Conservation (phyloP, 2,888 invertebrate genomes). For the Xestia sexstrigata region DNA sequence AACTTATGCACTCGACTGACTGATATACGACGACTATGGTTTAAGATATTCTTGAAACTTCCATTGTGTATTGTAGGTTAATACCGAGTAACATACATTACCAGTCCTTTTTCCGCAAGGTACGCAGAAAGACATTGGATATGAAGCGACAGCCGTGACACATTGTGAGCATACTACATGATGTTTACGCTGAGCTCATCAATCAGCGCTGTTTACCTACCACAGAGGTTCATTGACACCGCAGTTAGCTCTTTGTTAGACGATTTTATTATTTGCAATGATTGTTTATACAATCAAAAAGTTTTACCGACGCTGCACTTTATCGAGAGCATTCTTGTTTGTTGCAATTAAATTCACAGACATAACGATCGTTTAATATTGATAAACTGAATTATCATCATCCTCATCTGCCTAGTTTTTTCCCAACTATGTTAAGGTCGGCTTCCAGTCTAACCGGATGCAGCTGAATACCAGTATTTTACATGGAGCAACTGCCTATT, state of each 20-base stretch:
- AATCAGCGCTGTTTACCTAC: slow-evolving; percentile 68
- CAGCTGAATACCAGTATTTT: background rate
- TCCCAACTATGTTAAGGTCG: background rate
- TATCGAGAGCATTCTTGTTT: background rate
- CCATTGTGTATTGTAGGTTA: background rate
- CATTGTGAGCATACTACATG: slow-evolving; percentile 52
- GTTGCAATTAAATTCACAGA: background rate
- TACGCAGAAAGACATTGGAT: slow-evolving; percentile 41
- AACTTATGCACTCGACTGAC: background rate
- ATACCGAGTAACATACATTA: slow-evolving; percentile 21
- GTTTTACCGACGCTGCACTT: slow-evolving; percentile 19
- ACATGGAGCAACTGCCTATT: background rate
- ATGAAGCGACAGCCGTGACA: slow-evolving; percentile 53
- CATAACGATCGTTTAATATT: slow-evolving; percentile 6
- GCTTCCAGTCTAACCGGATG: background rate
- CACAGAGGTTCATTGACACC: slow-evolving; percentile 71
- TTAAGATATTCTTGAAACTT: background rate
- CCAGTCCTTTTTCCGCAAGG: slow-evolving; percentile 3
- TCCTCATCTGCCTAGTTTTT: background rate
- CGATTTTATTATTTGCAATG: slow-evolving; percentile 38
- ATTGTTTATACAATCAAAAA: slow-evolving; percentile 13
- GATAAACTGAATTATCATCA: background rate
- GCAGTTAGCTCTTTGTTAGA: slow-evolving; percentile 52
- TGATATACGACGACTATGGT: background rate
- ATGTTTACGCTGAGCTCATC: slow-evolving; percentile 68